These are phyloP conservation scores for Xylota sylvarum DNA, from an alignment of 2,888 invertebrate genomes.

Conservation along the genomic window DNA sequence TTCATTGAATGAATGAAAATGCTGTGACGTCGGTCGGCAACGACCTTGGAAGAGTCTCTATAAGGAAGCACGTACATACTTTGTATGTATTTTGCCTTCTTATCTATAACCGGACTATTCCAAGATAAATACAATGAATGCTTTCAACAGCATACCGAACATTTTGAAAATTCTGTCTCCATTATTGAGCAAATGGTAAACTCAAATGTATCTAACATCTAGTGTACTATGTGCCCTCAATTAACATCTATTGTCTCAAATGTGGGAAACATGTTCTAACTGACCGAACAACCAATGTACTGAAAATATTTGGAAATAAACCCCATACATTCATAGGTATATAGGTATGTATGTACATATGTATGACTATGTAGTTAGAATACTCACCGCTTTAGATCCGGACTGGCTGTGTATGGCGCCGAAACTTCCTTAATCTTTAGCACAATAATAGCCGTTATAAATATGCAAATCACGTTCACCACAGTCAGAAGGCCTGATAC, in stretches of 20 bases:
- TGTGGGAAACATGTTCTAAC: conserved; percentile 9
- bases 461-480: conserved; percentile 93
- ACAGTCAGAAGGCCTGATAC: conserved; percentile 92
- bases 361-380: neutral
- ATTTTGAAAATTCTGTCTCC: neutral
- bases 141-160: neutral
- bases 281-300: conserved; percentile 6
- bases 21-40: neutral
- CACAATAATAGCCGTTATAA: conserved; percentile 91
- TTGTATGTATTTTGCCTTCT: neutral
- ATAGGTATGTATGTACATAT: neutral
- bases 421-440: conserved; percentile 94
- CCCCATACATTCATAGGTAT: neutral
- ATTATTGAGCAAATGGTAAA: neutral
- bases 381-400: conserved; percentile 88
- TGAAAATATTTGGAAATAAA: conserved; percentile 2
- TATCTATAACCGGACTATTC: neutral
- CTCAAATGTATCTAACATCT: neutral
- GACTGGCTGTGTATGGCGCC: conserved; percentile 91
- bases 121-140: conserved; percentile 6
- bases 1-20: neutral
- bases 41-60: neutral
- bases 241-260: conserved; percentile 3
- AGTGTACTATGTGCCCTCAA: conserved; percentile 1
- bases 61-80: neutral